phyloP scores from a whole-genome alignment of 2,888 invertebrate genomes.

The Oligia strigilis region DNA sequence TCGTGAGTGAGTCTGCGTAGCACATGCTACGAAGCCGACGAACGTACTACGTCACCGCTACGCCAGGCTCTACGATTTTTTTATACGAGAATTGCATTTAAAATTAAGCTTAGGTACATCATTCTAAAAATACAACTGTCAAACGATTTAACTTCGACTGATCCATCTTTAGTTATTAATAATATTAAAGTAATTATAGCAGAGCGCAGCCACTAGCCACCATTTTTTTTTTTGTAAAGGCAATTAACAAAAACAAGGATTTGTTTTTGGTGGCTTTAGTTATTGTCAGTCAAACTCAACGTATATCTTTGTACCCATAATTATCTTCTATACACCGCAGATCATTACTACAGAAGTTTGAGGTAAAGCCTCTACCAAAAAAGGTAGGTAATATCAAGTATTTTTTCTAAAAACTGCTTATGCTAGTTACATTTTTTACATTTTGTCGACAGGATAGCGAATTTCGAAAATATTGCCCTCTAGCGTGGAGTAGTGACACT shows the following conservation, averaged over 20 bases:
- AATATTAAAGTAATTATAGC: neutral
- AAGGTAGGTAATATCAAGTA: too few species aligned
- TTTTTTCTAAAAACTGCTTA: neutral
- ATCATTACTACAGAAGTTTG: neutral
- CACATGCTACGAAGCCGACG: conserved; percentile 38
- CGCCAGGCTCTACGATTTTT: conserved; percentile 2
- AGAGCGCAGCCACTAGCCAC: neutral
- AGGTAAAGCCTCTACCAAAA: neutral
- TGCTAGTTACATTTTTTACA: neutral
- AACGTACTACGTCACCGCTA: conserved; percentile 9
- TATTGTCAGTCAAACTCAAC: neutral
- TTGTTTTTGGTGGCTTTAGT: neutral
- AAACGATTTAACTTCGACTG: neutral
- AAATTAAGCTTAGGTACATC: neutral
- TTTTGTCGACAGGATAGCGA: neutral
- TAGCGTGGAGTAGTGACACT: conserved; percentile 46
- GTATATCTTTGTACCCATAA: neutral
- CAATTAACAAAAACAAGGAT: too few species aligned
- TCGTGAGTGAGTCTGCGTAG: conserved; percentile 17
- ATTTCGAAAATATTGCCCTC: conserved; percentile 13
- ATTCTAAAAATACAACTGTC: neutral
- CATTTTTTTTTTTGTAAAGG: neutral
- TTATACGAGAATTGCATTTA: neutral
- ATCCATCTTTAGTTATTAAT: neutral
- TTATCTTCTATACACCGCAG: neutral